Evolutionary conservation across 2,888 invertebrate genomes (phyloP), one percentile per base, ranked within the genome.

Genomic region (Thecophora atra): DNA sequence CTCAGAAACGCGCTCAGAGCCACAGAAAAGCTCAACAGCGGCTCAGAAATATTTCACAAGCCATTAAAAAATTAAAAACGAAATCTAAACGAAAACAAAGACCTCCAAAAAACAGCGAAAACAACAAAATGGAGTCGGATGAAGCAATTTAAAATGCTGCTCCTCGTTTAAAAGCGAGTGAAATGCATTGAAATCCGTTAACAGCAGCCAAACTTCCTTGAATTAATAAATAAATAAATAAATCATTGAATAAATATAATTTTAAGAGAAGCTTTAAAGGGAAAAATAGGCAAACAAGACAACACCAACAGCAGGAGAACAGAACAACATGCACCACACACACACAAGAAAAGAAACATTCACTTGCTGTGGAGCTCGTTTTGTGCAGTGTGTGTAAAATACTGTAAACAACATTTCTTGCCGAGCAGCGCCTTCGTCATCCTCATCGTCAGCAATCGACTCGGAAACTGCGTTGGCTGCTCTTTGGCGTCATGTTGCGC

Each of bases 1-100:
- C 75, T 70, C 69, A 72, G 75, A 75, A 75, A 73, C 73, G 70
- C 72, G 72, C 68, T 64, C 63, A 8, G 65, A 72, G 47, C 44
- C 62, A 63, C 62, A 70, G 63, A 37, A 62, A 44, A 58, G 24
- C 67, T 67, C 37, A 26, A 21, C 13, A 51, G 70, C 60, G 70
- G 47, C 42, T 62, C 21, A 21, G 2, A 47, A 64, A 44, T 26
- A 64, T 64, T 47, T 24, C 47, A 30, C 19, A 11, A 13, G 19
- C 17, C 21, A 5, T 13, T 63, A 11, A 37, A 63, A 21, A 63
- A 37, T 2, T n/a, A n/a, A n/a, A 62, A 62, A 19, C 28, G 3
- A 44, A 42, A 1, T 1, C 6, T 37, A 37, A 37, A 6, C 37
- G 7, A 30, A 60, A 30, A 30, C 60, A 26, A n/a, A 26, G 58